Evolutionary conservation across 1,140 invertebrate genomes (phyloP).

Genomic region (Pinna nobilis): DNA sequence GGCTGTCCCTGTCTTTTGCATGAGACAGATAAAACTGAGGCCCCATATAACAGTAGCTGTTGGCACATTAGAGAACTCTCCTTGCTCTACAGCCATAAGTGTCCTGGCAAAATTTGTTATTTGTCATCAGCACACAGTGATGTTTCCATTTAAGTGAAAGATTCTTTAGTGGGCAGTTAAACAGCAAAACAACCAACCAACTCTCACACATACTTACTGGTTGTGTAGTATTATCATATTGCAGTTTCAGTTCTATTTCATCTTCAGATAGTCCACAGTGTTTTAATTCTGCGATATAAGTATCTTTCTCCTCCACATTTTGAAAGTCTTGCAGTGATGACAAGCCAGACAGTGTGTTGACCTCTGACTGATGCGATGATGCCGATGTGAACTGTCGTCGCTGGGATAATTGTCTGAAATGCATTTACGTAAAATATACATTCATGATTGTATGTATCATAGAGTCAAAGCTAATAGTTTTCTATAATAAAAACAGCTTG

Average conservation of each 20-base stretch:
- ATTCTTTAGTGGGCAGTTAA: too few species aligned
- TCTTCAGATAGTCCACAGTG: slow-evolving; percentile 63
- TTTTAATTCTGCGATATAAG: slow-evolving; percentile 53
- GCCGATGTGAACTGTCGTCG: slow-evolving; percentile 52
- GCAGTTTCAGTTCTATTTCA: slow-evolving; percentile 61
- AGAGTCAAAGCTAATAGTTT: background rate
- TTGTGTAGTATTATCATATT: slow-evolving; percentile 10
- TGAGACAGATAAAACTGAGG: too few species aligned
- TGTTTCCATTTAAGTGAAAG: too few species aligned
- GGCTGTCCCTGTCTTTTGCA: too few species aligned
- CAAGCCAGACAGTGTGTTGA: slow-evolving; percentile 49
- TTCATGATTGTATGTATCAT: background rate
- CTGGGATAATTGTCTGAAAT: slow-evolving; percentile 54
- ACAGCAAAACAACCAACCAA: too few species aligned
- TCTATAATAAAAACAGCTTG: background rate
- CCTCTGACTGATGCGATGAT: slow-evolving; percentile 36
- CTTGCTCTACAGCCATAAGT: too few species aligned
- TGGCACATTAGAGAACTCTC: too few species aligned
- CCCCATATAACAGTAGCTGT: too few species aligned
- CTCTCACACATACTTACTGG: background rate
- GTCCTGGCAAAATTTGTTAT: too few species aligned
- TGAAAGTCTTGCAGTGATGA: slow-evolving; percentile 48
- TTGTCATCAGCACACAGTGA: too few species aligned
- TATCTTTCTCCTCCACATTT: slow-evolving; percentile 47
- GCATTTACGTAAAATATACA: too few species aligned